Base-by-base conservation (phyloP, 2,797 vertebrate genomes). In the Amblyopsis hoosieri region DNA sequence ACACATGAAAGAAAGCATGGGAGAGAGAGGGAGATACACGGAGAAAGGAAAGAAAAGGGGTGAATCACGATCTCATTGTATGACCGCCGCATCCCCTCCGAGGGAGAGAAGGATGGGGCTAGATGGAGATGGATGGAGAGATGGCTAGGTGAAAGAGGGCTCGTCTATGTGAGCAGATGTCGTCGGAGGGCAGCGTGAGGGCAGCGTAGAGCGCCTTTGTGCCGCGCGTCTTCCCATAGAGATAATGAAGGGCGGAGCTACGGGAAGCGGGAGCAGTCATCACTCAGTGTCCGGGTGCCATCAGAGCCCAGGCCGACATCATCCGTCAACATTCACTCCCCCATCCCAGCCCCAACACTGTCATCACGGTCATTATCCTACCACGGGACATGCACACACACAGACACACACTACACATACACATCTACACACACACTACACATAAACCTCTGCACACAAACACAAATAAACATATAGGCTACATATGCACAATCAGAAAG, bases 281-380 rank as follows among this genome's bases (percentile, higher is more conserved):
- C 95, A 94, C 92, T 95, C 91, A 92, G 88, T 94, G 95, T 94
- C 95, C 94, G 94, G 94, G 94, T 93, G 94, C 94, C 95, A 94
- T 95, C 95, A 94, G 92, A 92, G 91, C 87, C 92, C 87, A 90
- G 94, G 89, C 91, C 90, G 88, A 62, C 91, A 95, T 95, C 96
- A 95, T 96, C 95, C 91, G 94, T 96, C 96, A 96, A 94, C 94
- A 93, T 93, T 92, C 93, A 95, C 93, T 90, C 89, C 86, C 94
- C 93, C 92, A 89, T 91, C 88, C 92, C 92, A 92, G 93, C 94
- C 85, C 86, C 76, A 84, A 88, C 86, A 87, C 93, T 94, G 95
- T 95, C 96, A 92, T 93, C 93, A 91, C 94, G 94, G 95, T 95
- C 95, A 97, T 98, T 96, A 97, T 96, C 95, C 92, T 80, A 69